A percentile compares a stretch with the other conserved stretches of the same genome.
These are phyloP conservation scores for Pagetopsis macropterus DNA, from an alignment of 2,797 vertebrate species.

Conservation along the genomic window DNA sequence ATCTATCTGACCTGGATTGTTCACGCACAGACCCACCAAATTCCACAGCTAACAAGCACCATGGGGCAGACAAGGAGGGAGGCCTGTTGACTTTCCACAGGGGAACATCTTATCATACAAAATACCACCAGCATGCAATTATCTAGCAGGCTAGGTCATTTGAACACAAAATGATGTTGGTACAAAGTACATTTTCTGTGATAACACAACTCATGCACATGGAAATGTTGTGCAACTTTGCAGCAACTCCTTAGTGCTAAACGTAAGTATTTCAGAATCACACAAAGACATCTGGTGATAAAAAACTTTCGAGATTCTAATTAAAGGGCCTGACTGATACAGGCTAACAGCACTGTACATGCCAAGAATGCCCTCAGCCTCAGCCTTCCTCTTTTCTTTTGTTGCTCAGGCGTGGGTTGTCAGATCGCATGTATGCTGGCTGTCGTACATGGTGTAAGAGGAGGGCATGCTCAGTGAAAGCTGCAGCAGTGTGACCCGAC, in stretches of 20 bases:
- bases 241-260: slow-evolving; percentile 1
- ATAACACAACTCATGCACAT: slow-evolving; percentile 29
- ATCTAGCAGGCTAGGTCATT: slow-evolving; percentile 34
- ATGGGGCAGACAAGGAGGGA: slow-evolving; percentile 51
- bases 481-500: slow-evolving; percentile 61
- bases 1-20: slow-evolving; percentile 56
- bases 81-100: slow-evolving; percentile 36
- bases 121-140: slow-evolving; percentile 51
- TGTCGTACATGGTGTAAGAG: slow-evolving; percentile 32
- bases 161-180: slow-evolving; percentile 28
- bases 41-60: slow-evolving; percentile 71
- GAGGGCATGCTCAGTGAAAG: slow-evolving; percentile 35
- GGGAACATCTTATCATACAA: slow-evolving; percentile 64
- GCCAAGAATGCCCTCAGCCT: slow-evolving; percentile 25
- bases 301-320: slow-evolving; percentile 22
- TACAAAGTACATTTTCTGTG: slow-evolving; percentile 10
- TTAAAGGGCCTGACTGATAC: slow-evolving; percentile 11
- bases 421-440: slow-evolving; percentile 45
- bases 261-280: slow-evolving; percentile 21
- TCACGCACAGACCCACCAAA: slow-evolving; percentile 50
- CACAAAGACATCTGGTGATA: slow-evolving; percentile 6
- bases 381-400: slow-evolving; percentile 44
- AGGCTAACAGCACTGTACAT: slow-evolving; percentile 20
- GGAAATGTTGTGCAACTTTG: slow-evolving; percentile 29
- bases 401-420: slow-evolving; percentile 58